Evolutionary conservation across 2,797 vertebrate genomes (phyloP), one percentile per base, ranked within the genome.

Genomic region (Peromyscus melanophrys): DNA sequence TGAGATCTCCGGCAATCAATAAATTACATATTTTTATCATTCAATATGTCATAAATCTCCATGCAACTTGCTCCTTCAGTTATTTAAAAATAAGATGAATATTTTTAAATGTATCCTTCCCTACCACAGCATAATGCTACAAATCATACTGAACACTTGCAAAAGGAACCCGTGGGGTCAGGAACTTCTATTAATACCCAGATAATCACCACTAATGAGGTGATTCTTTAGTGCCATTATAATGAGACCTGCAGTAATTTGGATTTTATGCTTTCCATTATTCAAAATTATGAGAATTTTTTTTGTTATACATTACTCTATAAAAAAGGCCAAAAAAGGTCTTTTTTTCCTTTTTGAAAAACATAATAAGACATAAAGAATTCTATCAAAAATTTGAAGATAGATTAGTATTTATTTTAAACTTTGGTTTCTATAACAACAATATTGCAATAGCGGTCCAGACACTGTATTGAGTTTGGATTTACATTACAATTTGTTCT

Each of bases 151-250:
- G 95, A 95, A 19, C 1, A 96, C 93, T 95, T 97, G 85, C 95
- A 96, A 96, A 93, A 90, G 87, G 95, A 96, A 94, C 31, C 59
- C 52, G 25, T 67, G 65, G 65, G 84, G 67, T 95, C 90, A 91
- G 93, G 63, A 92, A 61, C 85, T 96, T 93, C 98, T 98, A 98
- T 98, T 98, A 97, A 98, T 98, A 98, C 91, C 96, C 76, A 90
- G 52, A 85, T 97, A 98, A 73, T 52, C 95, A 95, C 97, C 89
- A 57, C 95, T 98, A 98, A 98, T 98, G 96, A 98, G 96, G 92
- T 90, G 83, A 97, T 98, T 98, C 98, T 93, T 93, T 98, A 98
- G 97, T 95, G 94, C 89, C 92, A 94, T 97, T 97, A 89, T 97
- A 96, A 97, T 73, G 92, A 98, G 98, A 98, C 92, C 94, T 59